Evolutionary conservation across 2,888 invertebrate species (phyloP).

Genomic region (Epirrhoe tristata): DNA sequence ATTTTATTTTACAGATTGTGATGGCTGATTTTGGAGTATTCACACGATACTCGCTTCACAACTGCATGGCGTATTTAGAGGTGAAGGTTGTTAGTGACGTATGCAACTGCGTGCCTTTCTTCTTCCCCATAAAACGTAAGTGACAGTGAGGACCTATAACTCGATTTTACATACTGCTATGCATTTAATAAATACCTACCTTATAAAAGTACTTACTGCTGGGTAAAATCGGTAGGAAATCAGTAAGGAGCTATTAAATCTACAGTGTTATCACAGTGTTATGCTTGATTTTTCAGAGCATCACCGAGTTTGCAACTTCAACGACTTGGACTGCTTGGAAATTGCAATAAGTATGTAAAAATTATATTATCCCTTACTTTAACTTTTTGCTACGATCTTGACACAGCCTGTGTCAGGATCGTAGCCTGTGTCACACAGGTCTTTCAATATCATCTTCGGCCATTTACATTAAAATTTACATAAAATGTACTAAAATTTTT

Average conservation of each 20-base stretch:
- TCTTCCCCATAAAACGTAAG: constrained; percentile 74
- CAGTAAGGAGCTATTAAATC: no score
- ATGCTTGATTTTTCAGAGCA: constrained; percentile 63
- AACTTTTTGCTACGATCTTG: no score
- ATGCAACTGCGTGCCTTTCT: constrained; percentile 87
- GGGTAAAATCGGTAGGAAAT: no score
- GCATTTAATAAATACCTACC: no score
- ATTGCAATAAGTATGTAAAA: constrained; percentile 59
- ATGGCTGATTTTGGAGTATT: constrained; percentile 41
- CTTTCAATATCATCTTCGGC: no score
- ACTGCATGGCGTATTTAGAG: constrained; percentile 87
- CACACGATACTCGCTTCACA: constrained; percentile 86
- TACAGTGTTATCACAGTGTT: not conserved
- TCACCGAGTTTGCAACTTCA: constrained; percentile 76
- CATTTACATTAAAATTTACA: no score
- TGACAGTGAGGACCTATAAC: not conserved
- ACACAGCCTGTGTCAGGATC: no score
- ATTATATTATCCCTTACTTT: not conserved
- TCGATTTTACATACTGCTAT: no score
- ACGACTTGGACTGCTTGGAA: constrained; percentile 79
- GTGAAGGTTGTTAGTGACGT: constrained; percentile 67
- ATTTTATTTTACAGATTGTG: constrained; percentile 51
- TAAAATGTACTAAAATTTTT: no score
- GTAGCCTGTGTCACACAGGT: no score
- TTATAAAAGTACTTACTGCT: no score